Conservation (phyloP, 1,140 invertebrate species). For the Scaptomyza pallida region DNA sequence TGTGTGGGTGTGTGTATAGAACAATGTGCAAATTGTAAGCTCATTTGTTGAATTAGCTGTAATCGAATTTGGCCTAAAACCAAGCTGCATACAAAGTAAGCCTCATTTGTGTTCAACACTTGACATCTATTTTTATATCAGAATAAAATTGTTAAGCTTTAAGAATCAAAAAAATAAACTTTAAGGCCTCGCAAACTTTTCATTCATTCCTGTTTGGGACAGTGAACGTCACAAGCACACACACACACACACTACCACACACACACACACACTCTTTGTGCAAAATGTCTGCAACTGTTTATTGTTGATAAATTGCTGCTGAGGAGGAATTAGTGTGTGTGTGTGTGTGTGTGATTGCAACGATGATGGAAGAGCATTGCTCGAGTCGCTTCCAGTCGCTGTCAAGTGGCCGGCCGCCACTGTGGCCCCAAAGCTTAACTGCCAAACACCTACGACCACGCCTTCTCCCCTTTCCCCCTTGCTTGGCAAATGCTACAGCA, state of each 20-base stretch:
- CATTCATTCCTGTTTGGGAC: conserved; percentile 76
- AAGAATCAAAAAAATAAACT: conserved; percentile 3
- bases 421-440: conserved; percentile 29
- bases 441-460: conserved; percentile 50
- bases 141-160: no score
- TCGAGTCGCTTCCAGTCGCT: conserved; percentile 24
- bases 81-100: conserved; percentile 27
- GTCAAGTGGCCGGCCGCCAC: conserved; percentile 31
- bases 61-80: conserved; percentile 45
- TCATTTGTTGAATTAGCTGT: conserved; percentile 70
- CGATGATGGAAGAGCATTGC: conserved; percentile 69
- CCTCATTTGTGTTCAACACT: conserved; percentile 1
- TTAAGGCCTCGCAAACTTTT: conserved; percentile 69
- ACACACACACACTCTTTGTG: conserved; percentile 6
- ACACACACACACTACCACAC: conserved; percentile 17
- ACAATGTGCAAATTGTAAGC: conserved; percentile 78
- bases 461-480: conserved; percentile 6
- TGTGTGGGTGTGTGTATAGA: conserved; percentile 15
- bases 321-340: conserved; percentile 78
- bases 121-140: no score
- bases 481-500: conserved; percentile 3
- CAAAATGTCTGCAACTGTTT: conserved; percentile 78
- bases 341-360: no score
- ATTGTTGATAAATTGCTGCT: conserved; percentile 82
- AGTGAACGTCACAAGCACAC: conserved; percentile 64